Percentiles rank a stretch among this genome's conserved stretches.
phyloP scores from a whole-genome alignment of 1,140 invertebrate species.

The Teleopsis dalmanni region DNA sequence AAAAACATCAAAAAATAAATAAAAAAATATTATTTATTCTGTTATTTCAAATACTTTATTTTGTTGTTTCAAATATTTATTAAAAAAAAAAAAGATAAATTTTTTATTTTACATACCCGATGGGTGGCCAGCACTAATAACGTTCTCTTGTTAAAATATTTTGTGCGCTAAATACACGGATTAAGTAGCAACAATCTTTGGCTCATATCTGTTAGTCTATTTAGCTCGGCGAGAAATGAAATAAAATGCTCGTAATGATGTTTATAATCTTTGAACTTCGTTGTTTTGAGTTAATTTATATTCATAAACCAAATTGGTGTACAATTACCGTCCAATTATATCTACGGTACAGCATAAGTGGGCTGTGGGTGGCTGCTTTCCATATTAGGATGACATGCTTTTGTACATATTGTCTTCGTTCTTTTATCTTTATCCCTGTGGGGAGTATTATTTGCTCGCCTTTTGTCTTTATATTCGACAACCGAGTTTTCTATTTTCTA shows the following conservation, averaged over 20 bases:
- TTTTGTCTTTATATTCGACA: not conserved
- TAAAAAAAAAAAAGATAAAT: no score
- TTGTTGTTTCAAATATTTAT: no score
- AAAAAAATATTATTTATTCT: no score
- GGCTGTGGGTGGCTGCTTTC: not conserved
- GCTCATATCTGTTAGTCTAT: no score
- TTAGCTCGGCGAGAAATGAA: no score
- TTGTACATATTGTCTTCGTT: not conserved
- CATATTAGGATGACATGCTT: not conserved
- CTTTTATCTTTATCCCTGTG: conserved; percentile 24
- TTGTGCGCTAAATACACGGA: no score
- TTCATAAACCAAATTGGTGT: conserved; percentile 45
- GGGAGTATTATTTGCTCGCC: conserved; percentile 11
- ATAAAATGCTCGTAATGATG: conserved; percentile 14
- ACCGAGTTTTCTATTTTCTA: not conserved
- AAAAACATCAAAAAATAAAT: no score
- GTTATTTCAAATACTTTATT: no score
- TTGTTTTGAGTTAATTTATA: conserved; percentile 41
- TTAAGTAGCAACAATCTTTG: no score
- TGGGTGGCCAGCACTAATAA: no score
- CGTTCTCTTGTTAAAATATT: no score
- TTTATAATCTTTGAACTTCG: conserved; percentile 22
- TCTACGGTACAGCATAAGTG: conserved; percentile 25
- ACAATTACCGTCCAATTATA: conserved; percentile 41
- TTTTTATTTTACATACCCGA: no score